Evolutionary conservation across 2,113 vertebrate genomes (phyloP).

Genomic region (Clarias gariepinus): DNA sequence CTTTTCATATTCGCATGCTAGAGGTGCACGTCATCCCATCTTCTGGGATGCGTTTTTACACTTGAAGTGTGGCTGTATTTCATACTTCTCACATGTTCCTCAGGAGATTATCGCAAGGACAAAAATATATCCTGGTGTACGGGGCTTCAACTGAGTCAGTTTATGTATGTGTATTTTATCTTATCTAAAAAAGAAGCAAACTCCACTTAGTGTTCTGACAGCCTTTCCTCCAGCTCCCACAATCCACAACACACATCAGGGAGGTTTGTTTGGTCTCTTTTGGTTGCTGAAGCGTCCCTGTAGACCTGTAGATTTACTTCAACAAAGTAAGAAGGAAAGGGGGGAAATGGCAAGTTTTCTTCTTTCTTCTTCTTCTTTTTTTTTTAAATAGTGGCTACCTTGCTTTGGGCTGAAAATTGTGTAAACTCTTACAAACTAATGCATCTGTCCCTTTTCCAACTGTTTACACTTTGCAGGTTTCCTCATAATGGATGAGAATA

Average conservation of each 20-base stretch:
- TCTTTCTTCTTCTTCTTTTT: neutral
- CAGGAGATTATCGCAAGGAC: neutral
- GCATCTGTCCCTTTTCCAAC: neutral
- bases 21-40: neutral
- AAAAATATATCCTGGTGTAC: constrained; percentile 1
- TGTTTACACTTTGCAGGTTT: neutral
- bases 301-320: constrained; percentile 31
- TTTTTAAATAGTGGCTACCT: neutral
- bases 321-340: neutral
- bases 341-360: neutral
- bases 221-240: constrained; percentile 65
- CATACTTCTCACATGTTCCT: constrained; percentile 9
- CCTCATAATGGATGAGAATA: neutral
- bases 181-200: constrained; percentile 55
- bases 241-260: constrained; percentile 57
- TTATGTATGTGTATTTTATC: constrained; percentile 62
- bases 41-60: neutral
- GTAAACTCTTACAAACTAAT: neutral
- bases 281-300: constrained; percentile 38
- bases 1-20: neutral
- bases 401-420: neutral
- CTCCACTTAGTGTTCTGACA: constrained; percentile 51
- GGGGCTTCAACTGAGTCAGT: constrained; percentile 59
- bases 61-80: constrained; percentile 7
- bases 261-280: neutral